Percentiles rank a stretch among this genome's conserved stretches.
phyloP scores from a whole-genome alignment of 2,888 invertebrate genomes.

The Meloe dianella region DNA sequence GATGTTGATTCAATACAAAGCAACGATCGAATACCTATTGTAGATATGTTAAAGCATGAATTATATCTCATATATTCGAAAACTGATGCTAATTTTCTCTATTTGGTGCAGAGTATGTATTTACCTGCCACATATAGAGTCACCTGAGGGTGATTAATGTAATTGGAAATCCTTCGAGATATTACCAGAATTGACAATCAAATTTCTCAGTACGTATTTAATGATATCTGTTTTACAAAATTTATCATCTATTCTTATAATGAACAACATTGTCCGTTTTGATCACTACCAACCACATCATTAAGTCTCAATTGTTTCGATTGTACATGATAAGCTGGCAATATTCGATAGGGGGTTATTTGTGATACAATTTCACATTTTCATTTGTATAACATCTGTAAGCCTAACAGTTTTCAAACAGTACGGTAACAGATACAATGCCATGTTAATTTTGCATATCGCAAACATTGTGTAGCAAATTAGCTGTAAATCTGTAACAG shows the following conservation, averaged over 20 bases:
- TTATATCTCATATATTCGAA: neutral
- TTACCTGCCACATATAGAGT: constrained; percentile 3
- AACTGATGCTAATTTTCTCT: neutral
- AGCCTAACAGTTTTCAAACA: constrained; percentile 8
- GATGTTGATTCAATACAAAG: neutral
- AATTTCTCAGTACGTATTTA: neutral
- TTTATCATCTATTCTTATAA: neutral
- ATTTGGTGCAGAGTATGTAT: neutral
- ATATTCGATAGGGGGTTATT: neutral
- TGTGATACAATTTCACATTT: constrained; percentile 1
- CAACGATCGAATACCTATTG: neutral
- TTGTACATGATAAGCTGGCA: constrained; percentile 3
- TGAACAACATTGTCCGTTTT: neutral
- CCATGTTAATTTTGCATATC: constrained; percentile 56
- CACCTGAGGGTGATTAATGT: neutral
- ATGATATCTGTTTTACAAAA: neutral
- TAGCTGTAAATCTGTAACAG: constrained; percentile 56
- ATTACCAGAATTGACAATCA: neutral
- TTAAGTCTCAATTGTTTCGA: constrained; percentile 1
- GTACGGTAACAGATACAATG: constrained; percentile 44
- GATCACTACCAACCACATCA: neutral
- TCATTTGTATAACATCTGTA: constrained; percentile 1
- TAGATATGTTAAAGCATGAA: neutral
- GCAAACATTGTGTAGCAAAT: constrained; percentile 56
- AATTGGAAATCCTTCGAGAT: constrained; percentile 9